Conservation (phyloP, 2,888 invertebrate genomes). For the Aporophyla nigra region DNA sequence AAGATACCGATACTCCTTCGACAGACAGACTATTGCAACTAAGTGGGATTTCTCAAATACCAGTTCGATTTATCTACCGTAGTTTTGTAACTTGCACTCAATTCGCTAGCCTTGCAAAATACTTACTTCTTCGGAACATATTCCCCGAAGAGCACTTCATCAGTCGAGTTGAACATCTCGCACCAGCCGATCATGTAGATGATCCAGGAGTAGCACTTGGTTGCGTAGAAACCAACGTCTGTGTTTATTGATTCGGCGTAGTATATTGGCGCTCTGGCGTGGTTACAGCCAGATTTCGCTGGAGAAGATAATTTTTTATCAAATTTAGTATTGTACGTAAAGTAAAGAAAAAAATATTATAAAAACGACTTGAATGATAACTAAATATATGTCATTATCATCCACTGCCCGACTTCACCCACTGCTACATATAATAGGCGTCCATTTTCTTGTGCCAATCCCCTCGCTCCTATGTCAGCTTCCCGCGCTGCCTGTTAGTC, state of each 20-base stretch:
- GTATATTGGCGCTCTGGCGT: constrained; percentile 90
- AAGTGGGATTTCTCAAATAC: constrained; percentile 12
- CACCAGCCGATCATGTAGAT: constrained; percentile 89
- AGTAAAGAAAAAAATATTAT: too few species aligned
- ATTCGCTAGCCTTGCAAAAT: not conserved
- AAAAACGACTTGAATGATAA: too few species aligned
- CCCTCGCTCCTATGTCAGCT: too few species aligned
- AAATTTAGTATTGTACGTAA: too few species aligned
- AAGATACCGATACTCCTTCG: not conserved
- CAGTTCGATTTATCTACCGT: not conserved
- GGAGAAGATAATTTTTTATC: constrained; percentile 29
- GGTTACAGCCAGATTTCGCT: constrained; percentile 91
- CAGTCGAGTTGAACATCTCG: constrained; percentile 74
- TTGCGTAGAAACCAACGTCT: constrained; percentile 90
- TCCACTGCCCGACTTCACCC: too few species aligned
- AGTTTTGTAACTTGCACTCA: constrained; percentile 17
- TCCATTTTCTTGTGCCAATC: too few species aligned
- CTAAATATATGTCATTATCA: too few species aligned
- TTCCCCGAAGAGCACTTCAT: constrained; percentile 89
- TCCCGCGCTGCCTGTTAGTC: too few species aligned
- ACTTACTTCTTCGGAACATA: constrained; percentile 86
- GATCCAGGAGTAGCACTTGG: constrained; percentile 89
- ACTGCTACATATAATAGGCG: too few species aligned
- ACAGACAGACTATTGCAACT: not conserved
- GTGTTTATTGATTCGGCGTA: constrained; percentile 91